phyloP scores from a whole-genome alignment of 2,797 vertebrate genomes.

The Cyprinella venusta region DNA sequence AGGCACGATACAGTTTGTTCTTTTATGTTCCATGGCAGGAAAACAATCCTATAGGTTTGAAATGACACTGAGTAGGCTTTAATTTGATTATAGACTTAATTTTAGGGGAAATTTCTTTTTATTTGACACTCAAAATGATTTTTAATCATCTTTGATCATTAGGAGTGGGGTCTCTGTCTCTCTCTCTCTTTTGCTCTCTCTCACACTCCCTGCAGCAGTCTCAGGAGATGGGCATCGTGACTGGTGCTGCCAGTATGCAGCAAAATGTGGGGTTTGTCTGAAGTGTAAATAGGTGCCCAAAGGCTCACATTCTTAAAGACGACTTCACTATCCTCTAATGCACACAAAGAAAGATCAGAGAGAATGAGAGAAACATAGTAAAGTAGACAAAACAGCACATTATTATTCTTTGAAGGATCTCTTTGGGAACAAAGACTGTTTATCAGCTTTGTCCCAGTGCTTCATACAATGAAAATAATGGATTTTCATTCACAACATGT shows the following conservation, averaged over 20 bases:
- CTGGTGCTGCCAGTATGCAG: neutral
- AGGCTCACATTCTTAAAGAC: slow-evolving; percentile 9
- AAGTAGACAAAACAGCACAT: slow-evolving; percentile 9
- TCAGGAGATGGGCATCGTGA: slow-evolving; percentile 10
- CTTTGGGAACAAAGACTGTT: slow-evolving; percentile 5
- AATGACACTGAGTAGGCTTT: neutral
- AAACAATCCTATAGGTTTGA: neutral
- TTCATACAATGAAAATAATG: neutral
- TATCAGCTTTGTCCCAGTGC: slow-evolving; percentile 1
- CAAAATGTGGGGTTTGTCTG: slow-evolving; percentile 25
- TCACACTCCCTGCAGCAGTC: neutral
- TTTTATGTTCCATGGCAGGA: neutral
- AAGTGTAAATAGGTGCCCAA: slow-evolving; percentile 34
- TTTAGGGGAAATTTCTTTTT: neutral
- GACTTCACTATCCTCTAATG: slow-evolving; percentile 6
- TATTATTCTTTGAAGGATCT: slow-evolving; percentile 19
- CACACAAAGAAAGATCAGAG: slow-evolving; percentile 8
- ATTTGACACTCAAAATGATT: neutral
- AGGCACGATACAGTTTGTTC: neutral
- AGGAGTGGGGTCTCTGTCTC: neutral
- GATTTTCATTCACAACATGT: slow-evolving; percentile 10
- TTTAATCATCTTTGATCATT: slow-evolving; percentile 18
- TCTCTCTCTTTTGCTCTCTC: slow-evolving; percentile 5
- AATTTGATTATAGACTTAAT: neutral
- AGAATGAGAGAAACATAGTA: slow-evolving; percentile 12